Base-by-base conservation (phyloP, 1,140 invertebrate species). In the Phthorimaea operculella region DNA sequence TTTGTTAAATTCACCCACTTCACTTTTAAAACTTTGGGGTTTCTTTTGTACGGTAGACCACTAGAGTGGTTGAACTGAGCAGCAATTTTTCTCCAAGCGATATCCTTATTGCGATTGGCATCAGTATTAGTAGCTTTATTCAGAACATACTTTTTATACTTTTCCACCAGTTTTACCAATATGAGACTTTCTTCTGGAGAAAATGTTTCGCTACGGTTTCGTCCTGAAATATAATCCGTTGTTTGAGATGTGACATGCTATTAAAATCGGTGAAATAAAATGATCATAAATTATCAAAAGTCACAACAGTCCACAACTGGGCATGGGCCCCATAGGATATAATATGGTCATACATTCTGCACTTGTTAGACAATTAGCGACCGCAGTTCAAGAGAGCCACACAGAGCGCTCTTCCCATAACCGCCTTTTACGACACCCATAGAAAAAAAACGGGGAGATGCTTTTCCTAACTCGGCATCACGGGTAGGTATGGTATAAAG, bases 1-100 rank as follows among this genome's bases (percentile, higher is more conserved):
- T 66, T 78, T 59, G 80, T 80, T 11, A 84, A 57, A 55, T 84
- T 84, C 21, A 75, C 74, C 79, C 78, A 84, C n/a, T 15, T 47
- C 8, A 47, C 44, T 16, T 16, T 47, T 15, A 47, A 9, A 16
- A 9, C 15, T 11, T 17, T 15, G 7, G n/a, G 8, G 44, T 15
- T 47, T 47, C 36, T 39, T 15, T 9, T 47, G 15, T 4, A 4
- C 16, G 12, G 12, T 15, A 47, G 15, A 1, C 15, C 44, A 15
- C 4, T 14, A 54, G 66, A 50, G 10, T 54, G 71, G 58, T 85
- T 85, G 50, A 75, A 79, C 57, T 54, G 17, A 54, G 76, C 78
- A 15, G 73, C 60, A 56, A 83, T 76, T 63, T 73, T 72, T 10
- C 49, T 16, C 82, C 79, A 85, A 16, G 69, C 61, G 4, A 55